Evolutionary conservation across 2,888 invertebrate genomes (phyloP), one percentile per base, ranked within the genome.

Genomic region (Amphipoea lucens): DNA sequence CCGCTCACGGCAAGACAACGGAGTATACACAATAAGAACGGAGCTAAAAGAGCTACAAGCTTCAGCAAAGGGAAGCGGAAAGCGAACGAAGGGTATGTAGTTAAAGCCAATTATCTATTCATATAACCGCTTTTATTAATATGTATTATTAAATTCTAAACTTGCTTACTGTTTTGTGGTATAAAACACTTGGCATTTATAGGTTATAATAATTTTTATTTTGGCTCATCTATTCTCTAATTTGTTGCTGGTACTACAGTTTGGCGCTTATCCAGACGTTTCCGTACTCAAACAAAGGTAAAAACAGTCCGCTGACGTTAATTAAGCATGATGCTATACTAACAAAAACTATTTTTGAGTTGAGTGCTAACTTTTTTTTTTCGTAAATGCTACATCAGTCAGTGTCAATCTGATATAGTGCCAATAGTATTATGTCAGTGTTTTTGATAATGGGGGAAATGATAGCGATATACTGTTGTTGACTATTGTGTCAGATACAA

Each of bases 11-110:
- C 95, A 57, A 93, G 96, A 79, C 96, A 96, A 91, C 90, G 96
- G 83, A 96, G 95, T 91, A 95, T 96, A 87, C 95, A 96, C 85
- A 95, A 94, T 89, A 96, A 96, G 92, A 96, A 95, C 93, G 95
- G 94, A 71, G 92, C 95, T 63, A 97, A 96, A 94, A 93, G 95
- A 88, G 87, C 94, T 42, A 84, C 92, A 77, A 96, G 95, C 92
- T 94, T 96, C 79, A 95, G 88, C 89, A 96, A 96, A 93, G 95
- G 95, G 84, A 95, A 95, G 75, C 92, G 95, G 84, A 96, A 94
- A 93, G 88, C 92, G 60, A 94, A 91, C 85, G 96, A 96, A 88
- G 95, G 96, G 96, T 96, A 94, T 79, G 83, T 83, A 78, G 54
- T 81, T 68, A 79, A 51, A 76, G 63, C 62, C 48, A 57, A 74